phyloP scores from a whole-genome alignment of 2,888 invertebrate species.

The Bembecia ichneumoniformis region DNA sequence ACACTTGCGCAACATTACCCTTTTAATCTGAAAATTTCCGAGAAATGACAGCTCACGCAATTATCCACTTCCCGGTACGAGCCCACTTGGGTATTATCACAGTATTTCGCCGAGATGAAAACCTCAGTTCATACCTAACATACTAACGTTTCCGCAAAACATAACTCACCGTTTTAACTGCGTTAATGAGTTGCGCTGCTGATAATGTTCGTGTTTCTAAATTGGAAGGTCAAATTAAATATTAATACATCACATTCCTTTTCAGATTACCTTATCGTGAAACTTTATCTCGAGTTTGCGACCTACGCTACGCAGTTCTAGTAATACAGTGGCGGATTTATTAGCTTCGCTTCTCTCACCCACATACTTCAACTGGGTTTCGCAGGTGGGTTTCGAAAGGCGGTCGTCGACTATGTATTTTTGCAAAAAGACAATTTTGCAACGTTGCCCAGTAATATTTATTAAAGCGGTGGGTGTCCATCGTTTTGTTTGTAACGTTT shows the following conservation, averaged over 20 bases:
- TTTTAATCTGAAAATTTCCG: slow-evolving; percentile 25
- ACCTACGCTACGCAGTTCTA: background rate
- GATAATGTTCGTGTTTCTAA: background rate
- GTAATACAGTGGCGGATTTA: slow-evolving; percentile 6
- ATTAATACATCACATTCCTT: too few relatives aligned
- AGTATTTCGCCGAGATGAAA: background rate
- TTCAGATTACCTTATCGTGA: too few relatives aligned
- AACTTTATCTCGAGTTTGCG: background rate
- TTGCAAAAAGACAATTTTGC: slow-evolving; percentile 18
- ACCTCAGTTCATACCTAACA: background rate
- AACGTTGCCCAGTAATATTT: slow-evolving; percentile 10
- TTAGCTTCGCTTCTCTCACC: slow-evolving; percentile 24
- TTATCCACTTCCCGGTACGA: slow-evolving; percentile 34
- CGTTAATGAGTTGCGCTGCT: background rate
- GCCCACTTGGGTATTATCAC: slow-evolving; percentile 3
- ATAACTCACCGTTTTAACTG: background rate
- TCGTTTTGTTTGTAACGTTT: background rate
- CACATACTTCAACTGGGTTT: slow-evolving; percentile 17
- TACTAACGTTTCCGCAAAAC: background rate
- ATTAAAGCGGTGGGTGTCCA: slow-evolving; percentile 1
- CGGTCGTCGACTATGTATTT: slow-evolving; percentile 12
- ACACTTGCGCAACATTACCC: slow-evolving; percentile 1
- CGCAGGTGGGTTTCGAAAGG: slow-evolving; percentile 22
- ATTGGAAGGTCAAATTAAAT: background rate
- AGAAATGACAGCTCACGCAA: slow-evolving; percentile 32